Percentiles rank a stretch among this genome's conserved stretches.
phyloP scores from a whole-genome alignment of 1,140 invertebrate species.

The Hypothenemus hampei region DNA sequence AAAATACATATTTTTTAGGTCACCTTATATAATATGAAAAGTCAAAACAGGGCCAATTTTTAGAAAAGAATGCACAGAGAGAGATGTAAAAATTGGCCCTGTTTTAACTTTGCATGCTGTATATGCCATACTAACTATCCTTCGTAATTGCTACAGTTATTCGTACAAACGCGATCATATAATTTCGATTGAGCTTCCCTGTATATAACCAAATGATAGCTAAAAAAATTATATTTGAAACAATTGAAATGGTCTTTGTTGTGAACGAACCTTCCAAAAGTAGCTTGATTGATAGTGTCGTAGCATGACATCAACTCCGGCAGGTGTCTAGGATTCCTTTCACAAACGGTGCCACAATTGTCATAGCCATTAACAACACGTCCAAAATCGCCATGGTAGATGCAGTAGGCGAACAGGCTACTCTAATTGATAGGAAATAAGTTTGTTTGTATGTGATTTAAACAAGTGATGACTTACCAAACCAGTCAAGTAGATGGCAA shows the following conservation, averaged over 20 bases:
- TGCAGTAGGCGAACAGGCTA: conserved; percentile 48
- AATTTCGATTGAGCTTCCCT: conserved; percentile 25
- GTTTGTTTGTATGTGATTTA: conserved; percentile 12
- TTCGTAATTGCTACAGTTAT: conserved; percentile 44
- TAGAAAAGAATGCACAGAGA: too few relatives aligned
- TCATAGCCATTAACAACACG: conserved; percentile 63
- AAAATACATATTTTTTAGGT: conserved; percentile 23
- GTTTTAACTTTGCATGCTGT: not conserved
- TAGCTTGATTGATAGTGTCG: conserved; percentile 36
- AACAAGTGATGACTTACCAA: conserved; percentile 50
- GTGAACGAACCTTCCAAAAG: conserved; percentile 8
- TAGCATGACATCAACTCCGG: conserved; percentile 45
- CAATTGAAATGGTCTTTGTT: not conserved
- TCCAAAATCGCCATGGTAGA: conserved; percentile 53
- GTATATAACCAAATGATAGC: conserved; percentile 25
- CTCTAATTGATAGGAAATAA: too few relatives aligned
- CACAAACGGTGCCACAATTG: conserved; percentile 62
- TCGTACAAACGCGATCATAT: conserved; percentile 48
- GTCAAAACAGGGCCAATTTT: too few relatives aligned
- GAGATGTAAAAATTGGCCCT: not conserved
- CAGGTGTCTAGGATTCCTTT: conserved; percentile 30
- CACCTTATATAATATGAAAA: too few relatives aligned
- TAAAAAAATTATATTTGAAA: conserved; percentile 22
- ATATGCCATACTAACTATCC: conserved; percentile 46
- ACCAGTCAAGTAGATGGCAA: conserved; percentile 49